phyloP scores from a whole-genome alignment of 2,797 vertebrate genomes.

The Myotis planiceps region DNA sequence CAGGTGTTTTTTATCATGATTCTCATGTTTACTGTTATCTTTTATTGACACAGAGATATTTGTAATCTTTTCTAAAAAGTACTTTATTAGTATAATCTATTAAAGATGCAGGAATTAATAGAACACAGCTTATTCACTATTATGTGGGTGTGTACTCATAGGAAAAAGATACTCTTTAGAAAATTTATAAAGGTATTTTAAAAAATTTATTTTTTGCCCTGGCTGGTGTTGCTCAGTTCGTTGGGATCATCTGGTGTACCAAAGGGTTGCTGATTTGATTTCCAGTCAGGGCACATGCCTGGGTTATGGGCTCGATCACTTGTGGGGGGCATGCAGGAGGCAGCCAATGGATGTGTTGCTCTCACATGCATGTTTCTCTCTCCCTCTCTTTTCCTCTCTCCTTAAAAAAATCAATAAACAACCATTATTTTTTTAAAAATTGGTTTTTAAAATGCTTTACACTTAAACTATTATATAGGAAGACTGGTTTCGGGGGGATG shows the following conservation, averaged over 20 bases:
- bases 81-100: not conserved
- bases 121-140: not conserved
- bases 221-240: not conserved
- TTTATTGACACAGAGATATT: slow-evolving; percentile 6
- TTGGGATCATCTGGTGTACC: not conserved
- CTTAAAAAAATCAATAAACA: not conserved
- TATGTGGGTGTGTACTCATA: not conserved
- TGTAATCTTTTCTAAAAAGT: not conserved
- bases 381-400: not conserved
- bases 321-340: not conserved
- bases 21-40: not conserved
- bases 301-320: no score
- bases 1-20: not conserved
- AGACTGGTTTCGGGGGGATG: not conserved
- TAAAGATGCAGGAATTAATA: slow-evolving; percentile 3
- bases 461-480: not conserved
- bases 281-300: no score
- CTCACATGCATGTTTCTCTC: not conserved
- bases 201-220: not conserved
- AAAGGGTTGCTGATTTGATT: not conserved
- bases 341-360: not conserved
- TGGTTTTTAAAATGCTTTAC: slow-evolving; percentile 22
- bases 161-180: not conserved
- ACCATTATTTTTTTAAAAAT: not conserved
- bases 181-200: not conserved